Conservation (phyloP, 1,140 invertebrate genomes). For the Drosophila gunungcola region DNA sequence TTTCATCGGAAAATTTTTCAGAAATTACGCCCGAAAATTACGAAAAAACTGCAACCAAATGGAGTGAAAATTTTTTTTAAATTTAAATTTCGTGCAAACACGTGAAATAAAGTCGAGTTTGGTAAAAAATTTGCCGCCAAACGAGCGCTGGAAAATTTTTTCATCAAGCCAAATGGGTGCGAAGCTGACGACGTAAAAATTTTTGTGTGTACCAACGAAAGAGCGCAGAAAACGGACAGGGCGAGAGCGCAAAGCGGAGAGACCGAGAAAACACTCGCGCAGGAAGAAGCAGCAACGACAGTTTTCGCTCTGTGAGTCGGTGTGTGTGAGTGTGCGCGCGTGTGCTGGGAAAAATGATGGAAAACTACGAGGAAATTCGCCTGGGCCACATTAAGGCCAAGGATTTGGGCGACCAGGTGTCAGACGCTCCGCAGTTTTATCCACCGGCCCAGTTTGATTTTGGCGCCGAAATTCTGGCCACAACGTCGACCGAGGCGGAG, state of each 20-base stretch:
- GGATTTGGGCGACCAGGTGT: slow-evolving; percentile 52
- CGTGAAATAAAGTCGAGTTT: slow-evolving; percentile 32
- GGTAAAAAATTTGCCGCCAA: slow-evolving; percentile 35
- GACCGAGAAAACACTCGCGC: slow-evolving; percentile 46
- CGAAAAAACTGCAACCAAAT: slow-evolving; percentile 55
- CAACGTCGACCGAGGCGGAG: slow-evolving; percentile 50
- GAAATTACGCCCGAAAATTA: slow-evolving; percentile 72
- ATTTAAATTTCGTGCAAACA: slow-evolving; percentile 36
- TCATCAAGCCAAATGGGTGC: slow-evolving; percentile 68
- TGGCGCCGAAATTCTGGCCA: slow-evolving; percentile 81
- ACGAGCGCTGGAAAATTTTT: slow-evolving; percentile 50
- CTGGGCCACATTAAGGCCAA: slow-evolving; percentile 62
- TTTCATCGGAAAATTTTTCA: slow-evolving; percentile 81
- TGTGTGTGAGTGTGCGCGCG: slow-evolving; percentile 27
- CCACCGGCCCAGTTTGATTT: slow-evolving; percentile 65
- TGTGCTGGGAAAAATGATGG: slow-evolving; percentile 71
- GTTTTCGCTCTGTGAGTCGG: slow-evolving; percentile 29
- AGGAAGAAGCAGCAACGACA: slow-evolving; percentile 48
- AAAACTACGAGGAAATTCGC: slow-evolving; percentile 74
- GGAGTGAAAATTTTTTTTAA: slow-evolving; percentile 47
- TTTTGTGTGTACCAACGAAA: slow-evolving; percentile 84
- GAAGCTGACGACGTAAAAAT: slow-evolving; percentile 75
- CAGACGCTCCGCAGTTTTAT: slow-evolving; percentile 24
- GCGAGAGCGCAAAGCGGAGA: slow-evolving; percentile 71
- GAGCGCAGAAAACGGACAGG: slow-evolving; percentile 71